Evolutionary conservation across 2,888 invertebrate genomes (phyloP).

Genomic region (Hyppa rectilinea): DNA sequence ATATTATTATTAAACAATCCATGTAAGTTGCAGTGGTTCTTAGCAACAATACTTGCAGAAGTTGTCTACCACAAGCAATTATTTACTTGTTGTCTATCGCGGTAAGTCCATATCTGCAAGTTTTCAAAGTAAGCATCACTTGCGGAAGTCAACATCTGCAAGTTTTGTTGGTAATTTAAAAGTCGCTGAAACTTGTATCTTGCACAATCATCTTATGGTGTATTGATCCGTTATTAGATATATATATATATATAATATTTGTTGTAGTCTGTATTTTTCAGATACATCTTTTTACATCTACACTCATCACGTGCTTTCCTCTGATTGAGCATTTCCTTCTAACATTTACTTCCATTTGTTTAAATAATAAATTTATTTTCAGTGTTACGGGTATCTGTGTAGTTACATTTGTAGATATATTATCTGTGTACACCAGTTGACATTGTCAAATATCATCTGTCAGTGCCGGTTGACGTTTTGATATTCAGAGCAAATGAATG

Average conservation of each 20-base stretch:
- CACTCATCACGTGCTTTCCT: slow-evolving; percentile 36
- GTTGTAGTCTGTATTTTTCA: not conserved
- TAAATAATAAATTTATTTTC: slow-evolving; percentile 45
- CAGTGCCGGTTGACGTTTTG: slow-evolving; percentile 40
- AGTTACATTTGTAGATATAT: slow-evolving; percentile 65
- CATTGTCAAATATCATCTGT: slow-evolving; percentile 37
- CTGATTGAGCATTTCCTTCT: slow-evolving; percentile 37
- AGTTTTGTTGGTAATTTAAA: not conserved
- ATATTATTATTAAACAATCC: not conserved
- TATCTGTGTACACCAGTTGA: slow-evolving; percentile 54
- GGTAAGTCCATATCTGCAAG: not conserved
- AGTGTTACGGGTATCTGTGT: slow-evolving; percentile 70
- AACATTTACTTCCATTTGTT: slow-evolving; percentile 44
- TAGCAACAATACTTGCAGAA: not conserved
- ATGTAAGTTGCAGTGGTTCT: not conserved
- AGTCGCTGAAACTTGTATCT: not conserved
- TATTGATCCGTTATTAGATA: not conserved
- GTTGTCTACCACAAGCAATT: not conserved
- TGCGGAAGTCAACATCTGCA: not conserved
- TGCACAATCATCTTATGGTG: not conserved
- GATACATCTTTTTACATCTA: slow-evolving; percentile 9
- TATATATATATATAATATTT: no score
- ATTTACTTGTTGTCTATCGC: not conserved
- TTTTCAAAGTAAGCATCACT: not conserved
- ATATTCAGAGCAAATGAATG: slow-evolving; percentile 8